These are phyloP conservation scores for Oxycera nigricornis DNA, from an alignment of 2,888 invertebrate genomes.

Conservation along the genomic window DNA sequence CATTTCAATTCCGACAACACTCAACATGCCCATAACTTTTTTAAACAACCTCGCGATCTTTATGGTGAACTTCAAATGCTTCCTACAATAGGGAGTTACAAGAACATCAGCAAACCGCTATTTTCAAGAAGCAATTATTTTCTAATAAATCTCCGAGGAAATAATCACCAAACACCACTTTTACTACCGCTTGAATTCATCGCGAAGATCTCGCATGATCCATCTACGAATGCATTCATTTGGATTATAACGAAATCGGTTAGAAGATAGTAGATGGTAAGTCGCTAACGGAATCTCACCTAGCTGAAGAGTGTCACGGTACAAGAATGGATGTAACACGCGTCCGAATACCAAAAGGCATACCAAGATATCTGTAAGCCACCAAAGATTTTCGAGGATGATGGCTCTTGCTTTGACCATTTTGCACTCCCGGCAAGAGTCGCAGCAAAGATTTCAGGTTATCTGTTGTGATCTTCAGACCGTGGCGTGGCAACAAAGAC, in stretches of 20 bases:
- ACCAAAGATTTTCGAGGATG: background rate
- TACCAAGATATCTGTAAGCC: background rate
- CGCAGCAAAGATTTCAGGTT: background rate
- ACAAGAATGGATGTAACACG: slow-evolving; percentile 22
- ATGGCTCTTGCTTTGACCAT: slow-evolving; percentile 5
- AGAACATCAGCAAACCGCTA: background rate
- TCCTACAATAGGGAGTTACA: too few relatives aligned
- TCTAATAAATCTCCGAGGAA: background rate
- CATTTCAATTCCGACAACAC: too few relatives aligned
- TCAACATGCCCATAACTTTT: too few relatives aligned
- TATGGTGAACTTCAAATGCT: too few relatives aligned
- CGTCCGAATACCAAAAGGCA: background rate
- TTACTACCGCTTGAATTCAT: background rate
- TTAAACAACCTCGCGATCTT: too few relatives aligned
- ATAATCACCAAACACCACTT: background rate
- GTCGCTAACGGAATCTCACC: background rate
- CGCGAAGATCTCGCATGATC: background rate
- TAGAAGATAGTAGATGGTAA: background rate
- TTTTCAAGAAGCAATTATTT: background rate
- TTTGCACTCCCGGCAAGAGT: background rate
- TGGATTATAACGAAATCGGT: background rate
- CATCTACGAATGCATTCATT: background rate
- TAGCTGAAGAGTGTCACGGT: background rate
- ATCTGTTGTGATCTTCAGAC: background rate
- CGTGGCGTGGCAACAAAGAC: background rate